Base-by-base conservation (phyloP, 2,888 invertebrate species). In the Athetis lepigone region DNA sequence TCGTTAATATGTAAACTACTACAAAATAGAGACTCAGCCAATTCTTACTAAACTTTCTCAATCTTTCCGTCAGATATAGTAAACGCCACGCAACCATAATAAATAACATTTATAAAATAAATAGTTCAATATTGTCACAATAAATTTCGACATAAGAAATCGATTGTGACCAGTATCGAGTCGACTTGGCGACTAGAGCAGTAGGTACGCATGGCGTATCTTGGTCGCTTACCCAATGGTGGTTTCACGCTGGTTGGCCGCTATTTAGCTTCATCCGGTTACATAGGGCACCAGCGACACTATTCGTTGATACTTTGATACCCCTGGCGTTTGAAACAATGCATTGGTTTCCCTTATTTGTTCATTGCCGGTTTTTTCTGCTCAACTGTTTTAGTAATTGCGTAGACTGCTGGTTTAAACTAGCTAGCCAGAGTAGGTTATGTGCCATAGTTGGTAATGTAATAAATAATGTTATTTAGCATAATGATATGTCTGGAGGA, bases 191-290 rank as follows among this genome's bases (percentile, higher is more conserved):
- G 39, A 43, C 43, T 49, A 23, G 55, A 63, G 43, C 63, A 55
- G 55, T 74, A 56, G 76, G 73, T 80, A 75, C 77, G 80, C 81
- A 82, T 78, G 79, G 77, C 81, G 79, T 84, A 69, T 83, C 84
- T 84, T 79, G 81, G 66, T 74, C 75, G 56, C 46, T 89, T 90
- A 82, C 88, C 59, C 86, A 89, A 90, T 81, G 64, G 76, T 81
- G 78, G 83, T 86, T 86, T 89, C 86, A 89, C 88, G 89, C 83
- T 86, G 75, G 42, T 69, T 85, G 85, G 69, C 57, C 81, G 75
- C 83, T 73, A 75, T 83, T 85, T 77, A 77, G 45, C 74, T 79
- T 75, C 83, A 85, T 85, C 85, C 84, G 85, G 87, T 86, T 85
- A 83, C 86, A 81, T 77, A 82, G 79, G 70, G 77, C 75, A 75